phyloP scores from a whole-genome alignment of 2,888 invertebrate genomes.

The Gryllus longicercus region DNA sequence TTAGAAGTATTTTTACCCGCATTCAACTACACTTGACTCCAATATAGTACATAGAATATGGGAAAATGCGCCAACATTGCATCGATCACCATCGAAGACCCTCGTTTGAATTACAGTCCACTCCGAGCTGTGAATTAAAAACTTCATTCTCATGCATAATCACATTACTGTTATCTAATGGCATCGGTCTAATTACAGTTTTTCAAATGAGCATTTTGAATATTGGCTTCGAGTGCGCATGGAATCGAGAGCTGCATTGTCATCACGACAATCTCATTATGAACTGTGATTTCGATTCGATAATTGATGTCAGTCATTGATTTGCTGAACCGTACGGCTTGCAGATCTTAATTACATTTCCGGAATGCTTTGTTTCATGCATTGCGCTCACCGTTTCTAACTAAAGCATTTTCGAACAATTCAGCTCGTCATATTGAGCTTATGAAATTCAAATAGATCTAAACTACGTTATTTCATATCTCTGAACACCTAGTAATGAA shows the following conservation, averaged over 20 bases:
- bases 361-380: conserved; percentile 4
- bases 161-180: neutral
- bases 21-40: too few species aligned
- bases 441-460: too few species aligned
- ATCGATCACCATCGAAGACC: neutral
- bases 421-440: neutral
- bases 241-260: neutral
- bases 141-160: conserved; percentile 1
- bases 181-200: neutral
- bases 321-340: neutral
- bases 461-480: too few species aligned
- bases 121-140: neutral
- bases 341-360: neutral
- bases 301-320: conserved; percentile 8
- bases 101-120: conserved; percentile 5
- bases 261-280: conserved; percentile 1
- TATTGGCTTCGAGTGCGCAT: neutral
- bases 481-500: too few species aligned
- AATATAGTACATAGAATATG: too few species aligned
- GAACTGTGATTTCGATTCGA: neutral
- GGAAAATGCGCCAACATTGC: too few species aligned
- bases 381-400: neutral
- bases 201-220: conserved; percentile 1
- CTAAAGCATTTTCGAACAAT: neutral
- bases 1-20: too few species aligned